Base-by-base conservation (phyloP, 2,113 vertebrate species). In the Prolemur simus region DNA sequence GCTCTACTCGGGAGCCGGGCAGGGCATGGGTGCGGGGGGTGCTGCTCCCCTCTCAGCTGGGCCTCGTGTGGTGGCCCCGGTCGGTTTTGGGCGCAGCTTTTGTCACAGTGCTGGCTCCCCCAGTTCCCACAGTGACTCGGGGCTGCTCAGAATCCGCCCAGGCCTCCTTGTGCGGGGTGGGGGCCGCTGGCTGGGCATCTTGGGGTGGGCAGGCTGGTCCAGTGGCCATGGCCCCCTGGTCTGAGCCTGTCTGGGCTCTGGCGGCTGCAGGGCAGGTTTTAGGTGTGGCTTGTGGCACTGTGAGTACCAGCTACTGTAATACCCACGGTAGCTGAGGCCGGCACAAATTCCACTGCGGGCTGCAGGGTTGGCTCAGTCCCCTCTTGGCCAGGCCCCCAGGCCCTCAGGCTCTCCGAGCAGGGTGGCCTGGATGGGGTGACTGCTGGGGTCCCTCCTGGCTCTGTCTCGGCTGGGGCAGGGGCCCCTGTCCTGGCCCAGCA, bases 131-230 rank as follows among this genome's bases (percentile, higher is more conserved):
- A 0, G 12, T 81, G 95, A 68, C 56, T 18, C 10, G 0, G 4
- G 80, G 32, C 47, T 8, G 39, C 45, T 39, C 64, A 58, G 64
- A 80, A 91, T 49, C 20, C 3, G 1, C 1, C 29, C 1, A 2
- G 15, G 3, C 0, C 0, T 11, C 8, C 0, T 1, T 1, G 9
- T 0, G 4, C 1, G 0, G 34, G 74, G 3, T 5, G 7, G n/a
- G 25, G 45, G 11, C 49, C 34, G 64, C 0, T 7, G 56, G 66
- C 4, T 1, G 34, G 34, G 34, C 0, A 3, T n/a, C 7, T 17
- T 11, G 21, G 39, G 7, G 42, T 1, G 2, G 71, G 5, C 17
- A 63, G 18, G 2, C 47, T 49, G 47, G 47, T 49, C 47, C 47
- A 49, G 47, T 11, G 13, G 47, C 47, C 11, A 11, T 49, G 47